Evolutionary conservation across 2,797 vertebrate genomes (phyloP), one percentile per base, ranked within the genome.

Genomic region (Cynopterus sphinx): DNA sequence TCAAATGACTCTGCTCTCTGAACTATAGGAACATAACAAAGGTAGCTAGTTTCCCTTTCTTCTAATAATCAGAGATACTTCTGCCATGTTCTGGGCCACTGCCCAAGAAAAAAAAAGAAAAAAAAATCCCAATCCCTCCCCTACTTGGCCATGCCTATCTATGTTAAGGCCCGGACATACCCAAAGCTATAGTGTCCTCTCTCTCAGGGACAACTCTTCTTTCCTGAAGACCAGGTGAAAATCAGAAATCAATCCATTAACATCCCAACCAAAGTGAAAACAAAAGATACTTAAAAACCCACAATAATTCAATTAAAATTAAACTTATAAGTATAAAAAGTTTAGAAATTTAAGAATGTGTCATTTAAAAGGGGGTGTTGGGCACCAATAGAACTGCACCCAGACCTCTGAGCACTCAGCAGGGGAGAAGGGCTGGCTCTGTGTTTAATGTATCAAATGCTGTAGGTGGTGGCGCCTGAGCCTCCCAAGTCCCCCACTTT

Each of bases 101-200:
- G 43, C 63, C 13, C 11, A 87, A 75, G 61, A 92, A 94, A 81
- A 92, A 49, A 41, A 71, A 79, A 87, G 22, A 79, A 43, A 36
- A 57, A 87, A 65, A 85, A 70, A 68, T 13, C 22, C 5, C 2
- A 41, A 39, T 16, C 4, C 17, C 9, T 68, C n/a, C 19, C 16
- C 17, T 68, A 28, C 22, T 49, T 46, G 28, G 26, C 43, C 10
- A 33, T 3, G 0, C 13, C 61, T n/a, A 2, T 16, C 22, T 43
- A 70, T 12, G 3, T 43, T 33, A 85, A 74, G 49, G 21, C 6
- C 51, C 57, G 4, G 49, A 26, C 10, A 31, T 6, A 55, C 24
- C 15, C 17, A 9, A 75, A 59, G 19, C 11, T 6, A 9, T 0
- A 12, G 1, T 9, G 1, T 67, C 21, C 26, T 59, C 31, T 90